phyloP scores from a whole-genome alignment of 2,888 invertebrate species.

The Apamea sordens region DNA sequence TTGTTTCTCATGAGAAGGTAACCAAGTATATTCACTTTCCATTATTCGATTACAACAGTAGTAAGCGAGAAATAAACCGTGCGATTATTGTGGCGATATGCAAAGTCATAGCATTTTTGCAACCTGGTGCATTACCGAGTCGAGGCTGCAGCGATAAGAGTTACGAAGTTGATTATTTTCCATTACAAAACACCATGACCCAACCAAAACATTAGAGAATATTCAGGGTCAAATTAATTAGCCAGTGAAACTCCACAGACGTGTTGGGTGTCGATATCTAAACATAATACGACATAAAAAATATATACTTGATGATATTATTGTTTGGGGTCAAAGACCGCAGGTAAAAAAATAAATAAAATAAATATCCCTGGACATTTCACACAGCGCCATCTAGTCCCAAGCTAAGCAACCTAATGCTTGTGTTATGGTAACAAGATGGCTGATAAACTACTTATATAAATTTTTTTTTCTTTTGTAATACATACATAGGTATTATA shows the following conservation, averaged over 20 bases:
- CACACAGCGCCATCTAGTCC: too few relatives aligned
- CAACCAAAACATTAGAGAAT: background rate
- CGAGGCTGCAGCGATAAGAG: conserved; percentile 45
- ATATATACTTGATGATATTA: background rate
- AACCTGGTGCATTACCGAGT: conserved; percentile 38
- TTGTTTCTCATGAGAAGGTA: conserved; percentile 71
- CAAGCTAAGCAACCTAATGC: too few relatives aligned
- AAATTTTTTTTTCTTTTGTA: too few relatives aligned
- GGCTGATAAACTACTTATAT: too few relatives aligned
- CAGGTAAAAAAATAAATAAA: too few relatives aligned
- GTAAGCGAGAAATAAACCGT: conserved; percentile 59
- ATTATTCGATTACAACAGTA: conserved; percentile 67
- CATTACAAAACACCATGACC: conserved; percentile 15
- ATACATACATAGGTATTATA: too few relatives aligned
- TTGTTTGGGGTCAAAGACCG: background rate
- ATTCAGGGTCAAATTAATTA: background rate
- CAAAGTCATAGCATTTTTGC: conserved; percentile 60
- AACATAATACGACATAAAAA: background rate
- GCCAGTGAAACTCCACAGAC: background rate
- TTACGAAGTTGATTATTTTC: conserved; percentile 35
- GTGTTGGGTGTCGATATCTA: background rate
- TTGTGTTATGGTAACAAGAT: too few relatives aligned
- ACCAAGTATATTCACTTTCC: conserved; percentile 67
- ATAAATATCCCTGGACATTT: too few relatives aligned
- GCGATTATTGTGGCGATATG: conserved; percentile 64